Evolutionary conservation across 2,113 vertebrate genomes (phyloP), one percentile per base, ranked within the genome.

Genomic region (Galbula dea): DNA sequence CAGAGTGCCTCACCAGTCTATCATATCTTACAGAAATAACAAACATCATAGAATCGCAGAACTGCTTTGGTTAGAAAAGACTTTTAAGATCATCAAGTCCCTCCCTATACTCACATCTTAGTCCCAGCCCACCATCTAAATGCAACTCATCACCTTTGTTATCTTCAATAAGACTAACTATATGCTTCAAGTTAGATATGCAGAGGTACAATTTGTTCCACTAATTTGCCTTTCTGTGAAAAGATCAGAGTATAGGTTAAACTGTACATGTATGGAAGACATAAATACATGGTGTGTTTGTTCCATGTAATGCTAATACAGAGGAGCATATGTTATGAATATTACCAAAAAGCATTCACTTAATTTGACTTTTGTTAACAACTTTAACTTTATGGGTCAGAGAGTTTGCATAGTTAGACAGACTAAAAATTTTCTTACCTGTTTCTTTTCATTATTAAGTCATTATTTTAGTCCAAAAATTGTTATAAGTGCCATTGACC

Each of bases 381-480:
- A 94, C 15, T 93, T 96, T 77, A 72, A 74, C 19, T 95, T 91
- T 77, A 67, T 88, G 62, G 92, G 83, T 96, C 61, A 76, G 77
- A 95, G 80, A 86, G 48, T 89, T 94, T 92, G 78, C 52, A 88
- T 92, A 85, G 93, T 92, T 79, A 96, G 34, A 84, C 20, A 94
- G 81, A 90, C 37, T 75, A 55, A 93, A 95, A 88, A 89, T 78
- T 80, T 94, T 46, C 41, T 94, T 96, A 23, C 77, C 90, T 96
- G 82, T 96, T 94, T 90, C 73, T 95, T 73, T 43, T 90, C 93
- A 12, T 91, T 96, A 73, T 95, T 96, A 95, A 96, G 52, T 77
- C 81, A 88, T 96, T 95, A 95, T 59, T 95, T 84, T 58, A 91
- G 32, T 90, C 79, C 65, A 90, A 84, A n/a, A n/a, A 79, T 86